Evolutionary conservation across 2,888 invertebrate species (phyloP).

Genomic region (Calameuta idolon): DNA sequence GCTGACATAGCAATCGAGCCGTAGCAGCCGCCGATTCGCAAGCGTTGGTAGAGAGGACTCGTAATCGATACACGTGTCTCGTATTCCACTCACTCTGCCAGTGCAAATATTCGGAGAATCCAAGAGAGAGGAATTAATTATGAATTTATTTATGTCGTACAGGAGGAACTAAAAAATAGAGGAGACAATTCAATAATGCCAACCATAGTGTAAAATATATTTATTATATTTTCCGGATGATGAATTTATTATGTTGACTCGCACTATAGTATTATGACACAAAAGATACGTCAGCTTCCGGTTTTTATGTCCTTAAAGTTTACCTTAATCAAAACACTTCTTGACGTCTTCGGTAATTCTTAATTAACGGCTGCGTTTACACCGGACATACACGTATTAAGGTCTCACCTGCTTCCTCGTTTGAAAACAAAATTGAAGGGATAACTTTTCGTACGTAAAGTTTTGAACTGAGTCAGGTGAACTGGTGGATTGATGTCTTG

Average conservation of each 20-base stretch:
- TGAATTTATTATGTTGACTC: neutral
- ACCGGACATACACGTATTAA: no score
- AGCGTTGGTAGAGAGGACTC: neutral
- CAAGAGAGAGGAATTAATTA: neutral
- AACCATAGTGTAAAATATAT: neutral
- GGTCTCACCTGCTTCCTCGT: no score
- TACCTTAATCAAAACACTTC: neutral
- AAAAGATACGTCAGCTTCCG: neutral
- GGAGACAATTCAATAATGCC: neutral
- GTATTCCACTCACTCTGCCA: neutral
- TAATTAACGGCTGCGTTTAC: neutral
- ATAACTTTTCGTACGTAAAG: neutral
- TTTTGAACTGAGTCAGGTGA: neutral
- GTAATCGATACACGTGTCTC: constrained; percentile 6
- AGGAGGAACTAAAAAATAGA: neutral
- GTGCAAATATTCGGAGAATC: neutral
- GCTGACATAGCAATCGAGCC: neutral
- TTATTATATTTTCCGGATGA: neutral
- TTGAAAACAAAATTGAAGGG: neutral
- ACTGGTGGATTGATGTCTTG: neutral
- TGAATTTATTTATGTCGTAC: neutral
- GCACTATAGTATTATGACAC: neutral
- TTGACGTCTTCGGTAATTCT: neutral
- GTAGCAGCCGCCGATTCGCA: neutral
- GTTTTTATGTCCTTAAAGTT: neutral